Evolutionary conservation across 2,888 invertebrate species (phyloP).

Genomic region (Perithous albicinctus): DNA sequence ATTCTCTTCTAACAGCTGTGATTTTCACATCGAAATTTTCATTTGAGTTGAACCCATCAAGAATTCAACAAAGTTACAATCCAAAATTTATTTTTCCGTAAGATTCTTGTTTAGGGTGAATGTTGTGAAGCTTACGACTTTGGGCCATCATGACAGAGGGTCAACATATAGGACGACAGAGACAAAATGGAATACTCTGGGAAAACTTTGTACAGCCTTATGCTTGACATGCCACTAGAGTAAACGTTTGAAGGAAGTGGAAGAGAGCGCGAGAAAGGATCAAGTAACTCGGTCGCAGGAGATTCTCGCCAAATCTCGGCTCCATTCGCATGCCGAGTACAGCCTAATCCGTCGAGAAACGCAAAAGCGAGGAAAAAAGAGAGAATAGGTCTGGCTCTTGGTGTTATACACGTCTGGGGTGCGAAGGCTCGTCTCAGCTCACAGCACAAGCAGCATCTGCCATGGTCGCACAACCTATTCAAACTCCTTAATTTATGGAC

Average conservation of each 20-base stretch:
- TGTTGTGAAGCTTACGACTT: background rate
- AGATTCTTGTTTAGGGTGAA: background rate
- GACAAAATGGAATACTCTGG: background rate
- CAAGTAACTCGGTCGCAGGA: constrained; percentile 27
- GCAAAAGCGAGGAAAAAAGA: constrained; percentile 27
- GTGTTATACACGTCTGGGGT: constrained; percentile 30
- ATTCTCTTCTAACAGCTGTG: background rate
- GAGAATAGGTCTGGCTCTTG: constrained; percentile 37
- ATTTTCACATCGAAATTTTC: background rate
- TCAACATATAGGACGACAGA: background rate
- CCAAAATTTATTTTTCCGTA: background rate
- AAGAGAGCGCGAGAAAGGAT: constrained; percentile 21
- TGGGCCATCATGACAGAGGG: background rate
- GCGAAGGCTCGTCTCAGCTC: constrained; percentile 31
- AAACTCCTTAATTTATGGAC: constrained; percentile 49
- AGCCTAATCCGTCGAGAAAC: constrained; percentile 29
- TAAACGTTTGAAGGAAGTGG: background rate
- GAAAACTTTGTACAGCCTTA: constrained; percentile 9
- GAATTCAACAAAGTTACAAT: background rate
- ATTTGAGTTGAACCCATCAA: background rate
- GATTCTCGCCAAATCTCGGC: constrained; percentile 36
- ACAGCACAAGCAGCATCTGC: constrained; percentile 15
- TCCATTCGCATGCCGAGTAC: constrained; percentile 33
- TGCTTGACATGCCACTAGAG: background rate
- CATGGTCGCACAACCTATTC: constrained; percentile 42